Percentiles rank a stretch among this genome's conserved stretches.
These are phyloP conservation scores for Aptenodytes patagonicus DNA, from an alignment of 2,113 vertebrate species.

Conservation along the genomic window DNA sequence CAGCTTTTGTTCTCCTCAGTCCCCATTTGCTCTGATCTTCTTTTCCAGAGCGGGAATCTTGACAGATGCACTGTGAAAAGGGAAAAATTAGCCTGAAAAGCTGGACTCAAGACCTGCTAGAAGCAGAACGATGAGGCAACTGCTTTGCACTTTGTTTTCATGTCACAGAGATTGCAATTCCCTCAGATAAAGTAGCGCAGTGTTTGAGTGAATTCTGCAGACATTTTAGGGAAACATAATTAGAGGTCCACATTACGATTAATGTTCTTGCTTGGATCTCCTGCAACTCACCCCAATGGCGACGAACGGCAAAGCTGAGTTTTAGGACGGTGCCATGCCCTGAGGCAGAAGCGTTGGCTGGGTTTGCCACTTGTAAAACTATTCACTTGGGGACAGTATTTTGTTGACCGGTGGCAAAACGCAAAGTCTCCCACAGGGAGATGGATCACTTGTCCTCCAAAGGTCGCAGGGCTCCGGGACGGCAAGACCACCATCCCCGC, in stretches of 20 bases:
- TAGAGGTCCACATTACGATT: not conserved
- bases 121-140: not conserved
- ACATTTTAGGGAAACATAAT: not conserved
- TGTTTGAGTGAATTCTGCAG: not conserved
- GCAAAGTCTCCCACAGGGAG: not conserved
- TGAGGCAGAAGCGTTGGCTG: not conserved
- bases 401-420: not conserved
- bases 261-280: not conserved
- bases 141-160: not conserved
- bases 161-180: not conserved
- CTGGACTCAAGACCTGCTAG: not conserved
- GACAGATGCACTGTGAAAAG: constrained; percentile 37
- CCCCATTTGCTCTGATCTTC: constrained; percentile 38
- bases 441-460: not conserved
- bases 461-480: not conserved
- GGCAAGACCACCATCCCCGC: not conserved
- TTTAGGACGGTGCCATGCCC: not conserved
- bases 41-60: not conserved
- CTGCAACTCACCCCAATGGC: not conserved
- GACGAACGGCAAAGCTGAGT: not conserved
- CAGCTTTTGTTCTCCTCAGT: constrained; percentile 46
- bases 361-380: not conserved
- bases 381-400: not conserved
- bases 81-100: constrained; percentile 24
- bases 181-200: not conserved